A percentile compares a stretch with the other conserved stretches of the same genome.
phyloP scores from a whole-genome alignment of 2,113 vertebrate genomes.

The Peromyscus californicus region DNA sequence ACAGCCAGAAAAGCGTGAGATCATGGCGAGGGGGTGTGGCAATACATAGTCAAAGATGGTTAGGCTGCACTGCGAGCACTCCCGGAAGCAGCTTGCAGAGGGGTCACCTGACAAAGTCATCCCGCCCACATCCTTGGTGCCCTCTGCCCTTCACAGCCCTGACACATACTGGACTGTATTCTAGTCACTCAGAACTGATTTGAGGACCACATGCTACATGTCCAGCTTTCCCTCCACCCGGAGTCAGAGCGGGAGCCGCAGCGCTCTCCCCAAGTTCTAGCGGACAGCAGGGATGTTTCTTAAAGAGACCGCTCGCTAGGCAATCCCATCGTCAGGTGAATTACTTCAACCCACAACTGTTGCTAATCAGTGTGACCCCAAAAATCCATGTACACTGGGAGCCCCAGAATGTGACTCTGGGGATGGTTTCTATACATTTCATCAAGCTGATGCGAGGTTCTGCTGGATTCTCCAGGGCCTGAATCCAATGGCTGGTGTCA shows the following conservation, averaged over 20 bases:
- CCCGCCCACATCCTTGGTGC: neutral
- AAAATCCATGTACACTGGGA: neutral
- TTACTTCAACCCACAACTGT: neutral
- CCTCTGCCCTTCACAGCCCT: neutral
- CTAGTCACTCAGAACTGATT: neutral
- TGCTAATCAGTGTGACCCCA: neutral
- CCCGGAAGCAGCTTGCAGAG: neutral
- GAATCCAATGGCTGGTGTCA: neutral
- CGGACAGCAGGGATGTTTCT: neutral
- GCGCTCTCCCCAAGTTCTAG: neutral
- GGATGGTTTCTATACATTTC: neutral
- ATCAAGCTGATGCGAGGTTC: neutral
- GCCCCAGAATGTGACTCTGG: neutral
- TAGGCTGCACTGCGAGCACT: fast-evolving
- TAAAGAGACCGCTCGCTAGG: neutral
- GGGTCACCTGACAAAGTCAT: neutral
- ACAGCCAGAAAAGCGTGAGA: neutral
- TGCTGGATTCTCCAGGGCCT: neutral
- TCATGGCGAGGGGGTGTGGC: neutral
- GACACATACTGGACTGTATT: neutral
- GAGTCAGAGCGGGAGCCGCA: too few relatives aligned
- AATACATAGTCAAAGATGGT: neutral
- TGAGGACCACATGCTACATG: neutral
- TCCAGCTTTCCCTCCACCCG: neutral
- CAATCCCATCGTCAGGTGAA: neutral